These are phyloP conservation scores for Poeciliopsis occidentalis DNA, from an alignment of 2,113 vertebrate genomes.

Conservation along the genomic window DNA sequence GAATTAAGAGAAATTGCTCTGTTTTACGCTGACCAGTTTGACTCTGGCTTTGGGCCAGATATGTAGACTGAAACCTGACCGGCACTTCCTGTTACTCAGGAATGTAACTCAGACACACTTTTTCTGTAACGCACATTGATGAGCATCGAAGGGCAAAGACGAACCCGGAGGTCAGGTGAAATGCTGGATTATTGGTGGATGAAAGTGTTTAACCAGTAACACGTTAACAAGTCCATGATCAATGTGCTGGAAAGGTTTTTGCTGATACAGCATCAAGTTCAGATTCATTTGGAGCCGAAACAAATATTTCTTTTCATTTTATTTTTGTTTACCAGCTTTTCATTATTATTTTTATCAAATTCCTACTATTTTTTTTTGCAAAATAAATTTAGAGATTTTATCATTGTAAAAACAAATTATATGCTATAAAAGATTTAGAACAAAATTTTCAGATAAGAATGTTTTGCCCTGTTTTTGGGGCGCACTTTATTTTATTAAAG, in stretches of 20 bases:
- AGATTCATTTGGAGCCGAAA: neutral
- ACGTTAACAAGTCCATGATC: neutral
- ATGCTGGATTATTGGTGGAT: conserved; percentile 2
- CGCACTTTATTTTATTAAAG: neutral
- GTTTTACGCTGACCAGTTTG: conserved; percentile 1
- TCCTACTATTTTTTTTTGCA: neutral
- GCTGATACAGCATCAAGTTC: neutral
- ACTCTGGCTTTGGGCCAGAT: conserved; percentile 27
- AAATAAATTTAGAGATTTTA: neutral
- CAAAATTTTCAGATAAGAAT: too few species aligned
- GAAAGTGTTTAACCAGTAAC: neutral
- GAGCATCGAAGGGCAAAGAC: conserved; percentile 4
- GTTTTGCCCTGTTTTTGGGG: neutral
- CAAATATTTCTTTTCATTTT: neutral
- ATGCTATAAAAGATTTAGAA: too few species aligned
- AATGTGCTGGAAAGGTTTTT: neutral
- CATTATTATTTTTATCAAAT: neutral
- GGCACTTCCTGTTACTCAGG: conserved; percentile 43
- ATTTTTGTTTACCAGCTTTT: neutral
- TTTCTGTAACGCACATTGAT: conserved; percentile 37
- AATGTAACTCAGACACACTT: conserved; percentile 21
- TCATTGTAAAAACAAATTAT: neutral
- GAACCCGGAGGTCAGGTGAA: conserved; percentile 18
- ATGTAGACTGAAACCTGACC: conserved; percentile 38
- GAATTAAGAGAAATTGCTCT: conserved; percentile 25